Base-by-base conservation (phyloP, 2,888 invertebrate genomes). In the Rhagium mordax region DNA sequence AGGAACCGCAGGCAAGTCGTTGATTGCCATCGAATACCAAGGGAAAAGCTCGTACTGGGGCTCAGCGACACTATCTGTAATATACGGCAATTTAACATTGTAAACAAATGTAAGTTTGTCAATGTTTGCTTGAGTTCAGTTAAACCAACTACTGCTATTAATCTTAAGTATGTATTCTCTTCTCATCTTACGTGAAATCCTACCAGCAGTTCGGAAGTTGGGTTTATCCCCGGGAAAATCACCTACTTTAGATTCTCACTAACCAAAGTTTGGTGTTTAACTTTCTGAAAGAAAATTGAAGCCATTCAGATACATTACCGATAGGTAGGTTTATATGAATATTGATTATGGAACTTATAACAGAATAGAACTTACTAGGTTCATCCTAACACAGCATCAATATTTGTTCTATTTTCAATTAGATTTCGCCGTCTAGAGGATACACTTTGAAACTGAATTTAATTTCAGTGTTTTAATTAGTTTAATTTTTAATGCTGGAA, bases 71-170 rank as follows among this genome's bases (percentile, higher is more conserved):
- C 67, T 72, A 75, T 71, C 78, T 71, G 72, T 71, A 75, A 77
- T 74, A 77, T 70, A 75, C 76, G 76, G 74, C 77, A 79, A 79
- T 79, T 78, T 76, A 78, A 71, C 77, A 76, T 68, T 69, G 79
- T 77, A 79, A 80, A 79, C 79, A 80, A 79, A 79, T 77, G 77
- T 72, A 78, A 76, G 75, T 79, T 78, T 77, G 77, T 74, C 78
- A 77, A 74, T 79, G 77, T 79, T 78, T 75, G 76, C 74, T 76
- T 61, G 68, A 75, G 77, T 77, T 75, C 74, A 75, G 70, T 76
- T 79, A 71, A 71, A 72, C 74, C 71, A 74, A 76, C 74, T 68
- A 57, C 73, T 61, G 73, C 75, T 75, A 79, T 78, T 77, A 79
- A 79, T 79, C 75, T 78, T 62, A 57, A 78, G 74, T 75, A 77